These are phyloP conservation scores for Subanguina moxae DNA, from an alignment of 1,140 invertebrate genomes.

Conservation along the genomic window DNA sequence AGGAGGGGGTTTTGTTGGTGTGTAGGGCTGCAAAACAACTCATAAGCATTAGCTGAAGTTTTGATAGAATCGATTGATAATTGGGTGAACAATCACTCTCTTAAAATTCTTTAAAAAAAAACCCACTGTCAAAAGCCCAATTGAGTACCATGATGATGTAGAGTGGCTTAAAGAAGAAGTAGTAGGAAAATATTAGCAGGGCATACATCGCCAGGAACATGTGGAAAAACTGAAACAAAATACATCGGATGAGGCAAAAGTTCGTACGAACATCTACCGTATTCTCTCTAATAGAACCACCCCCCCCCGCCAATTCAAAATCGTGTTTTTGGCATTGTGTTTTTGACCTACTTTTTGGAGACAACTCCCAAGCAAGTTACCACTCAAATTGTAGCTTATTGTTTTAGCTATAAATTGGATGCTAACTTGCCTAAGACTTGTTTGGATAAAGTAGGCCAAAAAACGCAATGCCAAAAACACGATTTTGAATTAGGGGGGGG, in stretches of 20 bases:
- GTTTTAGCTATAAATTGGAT: too few relatives aligned
- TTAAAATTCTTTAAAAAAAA: background rate
- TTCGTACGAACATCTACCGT: background rate
- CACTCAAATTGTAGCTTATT: too few relatives aligned
- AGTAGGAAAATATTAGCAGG: constrained; percentile 35
- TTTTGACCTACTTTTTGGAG: too few relatives aligned
- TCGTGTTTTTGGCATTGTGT: too few relatives aligned
- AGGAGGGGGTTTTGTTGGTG: constrained; percentile 34
- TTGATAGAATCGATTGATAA: too few relatives aligned
- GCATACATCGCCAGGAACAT: constrained; percentile 33
- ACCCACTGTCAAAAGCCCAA: constrained; percentile 48
- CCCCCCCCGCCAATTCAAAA: too few relatives aligned
- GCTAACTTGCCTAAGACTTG: too few relatives aligned
- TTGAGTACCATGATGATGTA: constrained; percentile 49
- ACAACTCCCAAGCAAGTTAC: too few relatives aligned
- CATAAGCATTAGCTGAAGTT: constrained; percentile 7
- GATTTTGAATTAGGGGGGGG: too few relatives aligned
- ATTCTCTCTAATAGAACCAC: too few relatives aligned
- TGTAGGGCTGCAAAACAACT: constrained; percentile 28
- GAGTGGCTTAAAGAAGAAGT: constrained; percentile 47
- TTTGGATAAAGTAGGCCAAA: background rate
- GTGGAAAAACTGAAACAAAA: constrained; percentile 42
- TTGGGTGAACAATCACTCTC: too few relatives aligned
- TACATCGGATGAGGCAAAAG: background rate
- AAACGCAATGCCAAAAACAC: too few relatives aligned